Evolutionary conservation across 2,888 invertebrate genomes (phyloP).

Genomic region (Pedicia rivosa): DNA sequence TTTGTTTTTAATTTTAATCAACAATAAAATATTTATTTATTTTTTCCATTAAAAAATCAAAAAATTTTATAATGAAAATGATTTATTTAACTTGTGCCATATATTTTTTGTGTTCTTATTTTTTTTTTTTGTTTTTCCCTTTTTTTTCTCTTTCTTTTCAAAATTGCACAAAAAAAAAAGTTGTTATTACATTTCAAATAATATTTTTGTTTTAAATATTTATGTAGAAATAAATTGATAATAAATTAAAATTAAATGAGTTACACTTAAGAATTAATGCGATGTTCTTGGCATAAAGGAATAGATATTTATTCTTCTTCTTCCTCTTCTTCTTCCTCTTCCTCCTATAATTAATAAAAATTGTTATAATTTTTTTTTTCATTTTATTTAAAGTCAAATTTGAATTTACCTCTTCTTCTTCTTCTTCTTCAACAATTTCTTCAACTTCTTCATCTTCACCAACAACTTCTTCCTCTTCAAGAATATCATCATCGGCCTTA

Average conservation of each 20-base stretch:
- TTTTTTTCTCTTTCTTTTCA: neutral
- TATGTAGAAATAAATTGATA: constrained; percentile 5
- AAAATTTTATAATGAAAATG: constrained; percentile 4
- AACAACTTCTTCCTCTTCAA: constrained; percentile 56
- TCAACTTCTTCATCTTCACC: constrained; percentile 64
- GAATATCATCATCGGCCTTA: constrained; percentile 57
- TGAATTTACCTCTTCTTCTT: constrained; percentile 43
- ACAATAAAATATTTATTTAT: too few species aligned
- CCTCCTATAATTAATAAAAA: constrained; percentile 26
- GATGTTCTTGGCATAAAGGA: too few species aligned
- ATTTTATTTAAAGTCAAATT: constrained; percentile 21
- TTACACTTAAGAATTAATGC: constrained; percentile 5
- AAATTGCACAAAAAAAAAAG: constrained; percentile 1
- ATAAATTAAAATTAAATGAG: constrained; percentile 6
- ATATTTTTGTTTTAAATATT: constrained; percentile 1
- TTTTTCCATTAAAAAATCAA: too few species aligned
- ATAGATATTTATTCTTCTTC: constrained; percentile 30
- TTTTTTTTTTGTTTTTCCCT: neutral
- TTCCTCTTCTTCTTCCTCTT: constrained; percentile 29
- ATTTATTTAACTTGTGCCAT: constrained; percentile 2
- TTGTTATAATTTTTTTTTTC: constrained; percentile 19
- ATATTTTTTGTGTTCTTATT: constrained; percentile 1
- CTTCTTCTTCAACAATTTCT: constrained; percentile 52
- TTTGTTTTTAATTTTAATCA: too few species aligned
- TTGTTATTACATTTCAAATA: constrained; percentile 1